A percentile compares a stretch with the other conserved stretches of the same genome.
These are phyloP conservation scores for Taxidea taxus DNA, from an alignment of 2,113 vertebrate species.

Conservation along the genomic window DNA sequence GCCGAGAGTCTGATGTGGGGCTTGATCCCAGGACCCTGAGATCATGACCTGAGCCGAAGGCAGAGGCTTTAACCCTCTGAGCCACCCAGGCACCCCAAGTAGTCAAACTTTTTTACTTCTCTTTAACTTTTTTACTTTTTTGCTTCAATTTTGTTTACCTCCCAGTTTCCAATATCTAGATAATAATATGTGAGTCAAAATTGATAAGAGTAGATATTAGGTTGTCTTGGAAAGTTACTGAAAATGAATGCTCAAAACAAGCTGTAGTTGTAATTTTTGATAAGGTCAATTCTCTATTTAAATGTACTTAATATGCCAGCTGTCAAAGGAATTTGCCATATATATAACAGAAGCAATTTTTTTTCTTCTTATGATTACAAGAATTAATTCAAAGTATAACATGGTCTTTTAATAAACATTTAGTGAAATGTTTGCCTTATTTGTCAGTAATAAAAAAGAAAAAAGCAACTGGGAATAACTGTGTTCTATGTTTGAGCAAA, in stretches of 20 bases:
- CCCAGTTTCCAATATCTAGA: constrained; percentile 30
- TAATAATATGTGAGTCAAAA: background rate
- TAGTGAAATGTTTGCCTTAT: constrained; percentile 4
- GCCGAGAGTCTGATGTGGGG: no score
- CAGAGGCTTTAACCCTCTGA: no score
- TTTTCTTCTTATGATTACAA: background rate
- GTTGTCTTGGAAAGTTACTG: constrained; percentile 8
- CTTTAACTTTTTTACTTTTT: no score
- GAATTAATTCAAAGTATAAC: constrained; percentile 6
- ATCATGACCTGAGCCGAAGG: no score
- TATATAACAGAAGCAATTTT: background rate
- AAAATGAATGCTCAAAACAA: constrained; percentile 17
- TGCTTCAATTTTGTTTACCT: background rate
- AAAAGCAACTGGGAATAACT: background rate
- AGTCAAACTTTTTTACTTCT: no score
- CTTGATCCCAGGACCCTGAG: no score
- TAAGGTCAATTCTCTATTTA: background rate
- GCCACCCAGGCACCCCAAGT: no score
- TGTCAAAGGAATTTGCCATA: background rate
- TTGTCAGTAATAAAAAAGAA: background rate
- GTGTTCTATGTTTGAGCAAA: background rate
- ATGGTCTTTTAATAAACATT: background rate
- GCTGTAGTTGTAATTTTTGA: background rate
- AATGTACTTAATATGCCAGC: background rate
- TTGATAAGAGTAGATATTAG: background rate